These are phyloP conservation scores for Hirtodrosophila confusa DNA, from an alignment of 2,888 invertebrate species.

Conservation along the genomic window DNA sequence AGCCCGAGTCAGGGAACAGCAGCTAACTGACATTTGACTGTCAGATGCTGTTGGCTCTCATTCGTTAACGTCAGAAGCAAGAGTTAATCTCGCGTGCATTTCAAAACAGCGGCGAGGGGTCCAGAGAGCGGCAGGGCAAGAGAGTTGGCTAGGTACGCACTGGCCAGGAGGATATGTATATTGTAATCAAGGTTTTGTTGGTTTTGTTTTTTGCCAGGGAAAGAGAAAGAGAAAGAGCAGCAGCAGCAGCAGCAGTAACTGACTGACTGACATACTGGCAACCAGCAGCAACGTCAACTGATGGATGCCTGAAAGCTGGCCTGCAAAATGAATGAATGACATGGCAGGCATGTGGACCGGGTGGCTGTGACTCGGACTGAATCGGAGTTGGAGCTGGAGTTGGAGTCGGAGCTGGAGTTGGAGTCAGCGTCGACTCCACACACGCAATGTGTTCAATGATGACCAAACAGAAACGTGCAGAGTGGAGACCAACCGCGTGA, in stretches of 20 bases:
- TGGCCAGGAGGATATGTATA: constrained; percentile 50
- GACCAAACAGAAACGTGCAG: constrained; percentile 39
- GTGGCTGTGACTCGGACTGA: constrained; percentile 34
- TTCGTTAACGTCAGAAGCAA: constrained; percentile 78
- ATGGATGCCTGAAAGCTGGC: constrained; percentile 74
- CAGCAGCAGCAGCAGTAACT: constrained; percentile 27
- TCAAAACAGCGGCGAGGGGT: constrained; percentile 56
- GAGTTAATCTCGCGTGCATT: constrained; percentile 80
- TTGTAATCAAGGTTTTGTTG: constrained; percentile 67
- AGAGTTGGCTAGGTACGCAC: constrained; percentile 60
- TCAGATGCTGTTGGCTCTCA: constrained; percentile 80
- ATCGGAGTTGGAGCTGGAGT: constrained; percentile 10
- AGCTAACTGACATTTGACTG: constrained; percentile 81
- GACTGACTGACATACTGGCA: constrained; percentile 69
- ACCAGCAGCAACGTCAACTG: constrained; percentile 60
- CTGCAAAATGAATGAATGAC: constrained; percentile 80
- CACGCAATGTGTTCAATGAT: constrained; percentile 60
- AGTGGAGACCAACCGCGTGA: constrained; percentile 49
- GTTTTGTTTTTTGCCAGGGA: constrained; percentile 33
- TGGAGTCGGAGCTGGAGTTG: neutral
- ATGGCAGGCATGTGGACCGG: constrained; percentile 66
- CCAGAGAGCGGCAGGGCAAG: constrained; percentile 2
- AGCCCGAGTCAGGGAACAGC: constrained; percentile 56
- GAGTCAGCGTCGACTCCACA: constrained; percentile 22
- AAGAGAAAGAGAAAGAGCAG: constrained; percentile 38